These are phyloP conservation scores for Actenoides lindsayi DNA, from an alignment of 2,113 vertebrate genomes.

Conservation along the genomic window DNA sequence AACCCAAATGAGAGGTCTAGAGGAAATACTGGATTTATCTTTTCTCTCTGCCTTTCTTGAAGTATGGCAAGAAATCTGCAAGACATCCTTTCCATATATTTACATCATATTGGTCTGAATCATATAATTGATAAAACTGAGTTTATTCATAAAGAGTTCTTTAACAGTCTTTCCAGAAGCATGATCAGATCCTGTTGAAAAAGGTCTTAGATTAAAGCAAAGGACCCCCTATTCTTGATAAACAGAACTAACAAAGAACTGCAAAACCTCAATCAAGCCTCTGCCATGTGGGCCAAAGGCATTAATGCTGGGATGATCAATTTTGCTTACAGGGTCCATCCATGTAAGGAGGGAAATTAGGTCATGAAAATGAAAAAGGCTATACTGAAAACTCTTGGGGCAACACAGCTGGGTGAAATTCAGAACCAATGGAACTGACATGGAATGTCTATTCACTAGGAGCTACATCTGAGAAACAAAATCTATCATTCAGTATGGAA, in stretches of 20 bases:
- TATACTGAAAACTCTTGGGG: background rate
- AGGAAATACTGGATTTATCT: background rate
- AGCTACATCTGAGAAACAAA: background rate
- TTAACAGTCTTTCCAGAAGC: background rate
- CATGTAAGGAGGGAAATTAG: background rate
- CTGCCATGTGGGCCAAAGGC: background rate
- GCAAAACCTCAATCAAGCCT: background rate
- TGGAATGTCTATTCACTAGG: background rate
- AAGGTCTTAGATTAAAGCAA: background rate
- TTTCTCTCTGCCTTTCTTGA: background rate
- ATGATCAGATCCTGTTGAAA: background rate
- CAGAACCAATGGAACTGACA: background rate
- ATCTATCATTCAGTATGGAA: background rate
- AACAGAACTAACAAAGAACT: background rate
- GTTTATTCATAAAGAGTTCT: background rate
- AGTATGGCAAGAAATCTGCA: background rate
- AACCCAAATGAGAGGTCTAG: background rate
- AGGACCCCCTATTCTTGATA: background rate
- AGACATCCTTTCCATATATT: background rate
- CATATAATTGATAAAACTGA: background rate
- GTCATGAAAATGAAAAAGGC: background rate
- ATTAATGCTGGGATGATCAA: background rate
- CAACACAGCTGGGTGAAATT: background rate
- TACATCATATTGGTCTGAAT: background rate
- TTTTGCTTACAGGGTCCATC: background rate